These are phyloP conservation scores for Hypocryptadius cinnamomeus DNA, from an alignment of 2,113 vertebrate species.

Conservation along the genomic window DNA sequence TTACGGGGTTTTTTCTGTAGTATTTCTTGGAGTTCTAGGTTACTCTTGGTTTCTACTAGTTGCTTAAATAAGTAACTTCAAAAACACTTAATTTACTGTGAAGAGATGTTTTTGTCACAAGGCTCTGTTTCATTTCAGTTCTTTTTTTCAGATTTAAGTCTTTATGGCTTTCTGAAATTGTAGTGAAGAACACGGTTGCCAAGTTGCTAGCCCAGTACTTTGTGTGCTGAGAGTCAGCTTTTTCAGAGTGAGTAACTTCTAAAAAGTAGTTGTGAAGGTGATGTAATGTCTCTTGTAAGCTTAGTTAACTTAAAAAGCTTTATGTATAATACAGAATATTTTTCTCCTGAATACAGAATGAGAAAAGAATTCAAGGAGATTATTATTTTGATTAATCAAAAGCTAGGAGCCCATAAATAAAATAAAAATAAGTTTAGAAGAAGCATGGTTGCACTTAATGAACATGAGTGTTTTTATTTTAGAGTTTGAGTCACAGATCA, in stretches of 20 bases:
- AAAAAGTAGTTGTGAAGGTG: neutral
- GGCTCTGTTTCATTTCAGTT: neutral
- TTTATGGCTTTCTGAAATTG: neutral
- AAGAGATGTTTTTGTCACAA: neutral
- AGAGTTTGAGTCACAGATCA: neutral
- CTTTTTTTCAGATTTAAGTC: neutral
- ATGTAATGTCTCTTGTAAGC: neutral
- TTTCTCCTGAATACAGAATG: neutral
- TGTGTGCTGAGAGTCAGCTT: neutral
- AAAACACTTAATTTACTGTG: neutral
- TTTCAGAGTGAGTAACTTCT: neutral
- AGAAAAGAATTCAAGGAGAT: neutral
- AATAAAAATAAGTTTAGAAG: neutral
- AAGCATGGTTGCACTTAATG: neutral
- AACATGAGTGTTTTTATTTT: neutral
- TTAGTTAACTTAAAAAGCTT: neutral
- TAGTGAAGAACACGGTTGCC: neutral
- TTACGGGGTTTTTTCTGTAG: neutral
- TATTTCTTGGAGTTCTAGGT: neutral
- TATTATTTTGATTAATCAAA: neutral
- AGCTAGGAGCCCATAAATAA: neutral
- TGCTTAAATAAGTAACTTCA: neutral
- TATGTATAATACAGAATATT: neutral
- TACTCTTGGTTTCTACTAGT: neutral
- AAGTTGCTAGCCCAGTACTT: neutral